phyloP scores from a whole-genome alignment of 2,113 vertebrate genomes.

The Rhea americana region DNA sequence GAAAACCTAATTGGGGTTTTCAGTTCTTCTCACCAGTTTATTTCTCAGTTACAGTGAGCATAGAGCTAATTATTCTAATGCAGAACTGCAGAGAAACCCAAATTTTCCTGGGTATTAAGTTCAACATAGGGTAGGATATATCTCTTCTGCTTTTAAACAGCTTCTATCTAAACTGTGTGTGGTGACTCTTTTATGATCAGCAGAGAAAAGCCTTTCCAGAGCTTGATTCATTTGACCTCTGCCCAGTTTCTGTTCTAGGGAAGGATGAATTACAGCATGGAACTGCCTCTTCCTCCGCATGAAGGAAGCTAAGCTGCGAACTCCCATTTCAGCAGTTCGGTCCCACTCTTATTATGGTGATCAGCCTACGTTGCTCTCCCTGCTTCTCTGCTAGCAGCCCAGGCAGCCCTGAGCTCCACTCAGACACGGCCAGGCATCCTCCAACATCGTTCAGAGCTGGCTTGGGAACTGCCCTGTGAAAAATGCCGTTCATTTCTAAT shows the following conservation, averaged over 20 bases:
- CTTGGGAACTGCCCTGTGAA: not conserved
- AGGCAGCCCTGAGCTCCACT: not conserved
- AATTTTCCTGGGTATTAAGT: not conserved
- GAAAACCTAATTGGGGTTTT: not conserved
- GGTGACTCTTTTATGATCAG: not conserved
- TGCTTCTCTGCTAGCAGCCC: not conserved
- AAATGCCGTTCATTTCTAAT: not conserved
- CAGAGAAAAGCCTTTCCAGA: not conserved
- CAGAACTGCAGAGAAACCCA: not conserved
- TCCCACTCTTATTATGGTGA: not conserved
- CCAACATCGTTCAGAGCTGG: not conserved
- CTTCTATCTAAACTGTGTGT: not conserved
- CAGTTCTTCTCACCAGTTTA: not conserved
- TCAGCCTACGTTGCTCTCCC: not conserved
- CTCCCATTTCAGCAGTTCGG: not conserved
- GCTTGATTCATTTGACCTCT: not conserved
- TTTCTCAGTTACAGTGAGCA: not conserved
- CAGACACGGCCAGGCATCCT: accelerated
- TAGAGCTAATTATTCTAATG: not conserved
- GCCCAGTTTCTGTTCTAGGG: not conserved
- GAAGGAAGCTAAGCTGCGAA: not conserved
- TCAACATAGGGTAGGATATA: not conserved
- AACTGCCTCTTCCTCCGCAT: not conserved
- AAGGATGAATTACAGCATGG: not conserved
- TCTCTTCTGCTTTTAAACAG: not conserved